Base-by-base conservation (phyloP, 1,140 invertebrate species). In the Plectrocnemia conspersa region DNA sequence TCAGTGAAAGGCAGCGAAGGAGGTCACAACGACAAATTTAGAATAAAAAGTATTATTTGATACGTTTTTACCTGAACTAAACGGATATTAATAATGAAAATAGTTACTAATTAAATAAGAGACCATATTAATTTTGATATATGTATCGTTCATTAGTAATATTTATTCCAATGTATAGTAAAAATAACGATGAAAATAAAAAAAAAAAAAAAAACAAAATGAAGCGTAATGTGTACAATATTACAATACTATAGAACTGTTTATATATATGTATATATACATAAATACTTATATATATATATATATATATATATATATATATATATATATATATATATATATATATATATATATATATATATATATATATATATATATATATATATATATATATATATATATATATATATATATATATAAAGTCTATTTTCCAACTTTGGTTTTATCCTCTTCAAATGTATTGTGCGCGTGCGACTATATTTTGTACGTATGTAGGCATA, bases 11-110 rank as follows among this genome's bases (percentile, higher is more conserved):
- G 49, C 19, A 21, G 58, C 52, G 58, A 52, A 52, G 35, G 23
- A 54, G 50, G 57, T 59, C 52, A 60, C 58, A 60, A 56, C 58
- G 54, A 52, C 22, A 33, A 50, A 36, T 13, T 47, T 52, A 59
- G 42, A 56, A 21, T 42, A 52, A 42, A 52, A 19, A 41, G 21
- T 16, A 27, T 42, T 41, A 41, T 9, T 33, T 32, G 13, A 44
- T 41, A 59, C 55, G 52, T 59, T 59, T 56, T 32, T 56, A 59
- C 53, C 53, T 60, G 44, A 60, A n/a, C 48, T 48, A 40, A 42
- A 24, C 42, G 9, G 19, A 42, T 42, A 52, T 21, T 24, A 52
- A 29, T 27, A 21, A 52, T 52, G 25, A 36, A 25, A 35, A 48
- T 48, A 48, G 25, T 29, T 13, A 29, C 27, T 29, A 29, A 9